Evolutionary conservation across 2,797 vertebrate genomes (phyloP).

Genomic region (Pseudocheirus occidentalis): DNA sequence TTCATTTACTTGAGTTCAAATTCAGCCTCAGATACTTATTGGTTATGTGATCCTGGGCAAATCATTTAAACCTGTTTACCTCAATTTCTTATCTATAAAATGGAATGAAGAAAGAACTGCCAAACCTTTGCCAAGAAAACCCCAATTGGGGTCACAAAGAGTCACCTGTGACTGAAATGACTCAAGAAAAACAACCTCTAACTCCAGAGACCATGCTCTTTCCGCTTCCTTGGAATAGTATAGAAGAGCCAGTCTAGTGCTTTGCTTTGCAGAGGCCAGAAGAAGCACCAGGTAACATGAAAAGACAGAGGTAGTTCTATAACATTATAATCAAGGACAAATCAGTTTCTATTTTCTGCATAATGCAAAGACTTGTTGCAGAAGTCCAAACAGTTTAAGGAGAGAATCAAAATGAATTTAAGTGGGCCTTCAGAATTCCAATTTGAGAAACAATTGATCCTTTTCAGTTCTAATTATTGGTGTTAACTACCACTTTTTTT

Average conservation of each 20-base stretch:
- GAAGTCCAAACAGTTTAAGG: conserved; percentile 49
- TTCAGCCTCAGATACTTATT: neutral
- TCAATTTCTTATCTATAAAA: neutral
- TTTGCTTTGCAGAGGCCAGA: neutral
- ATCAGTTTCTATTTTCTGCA: conserved; percentile 57
- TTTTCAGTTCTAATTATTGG: neutral
- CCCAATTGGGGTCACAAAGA: neutral
- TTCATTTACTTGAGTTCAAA: neutral
- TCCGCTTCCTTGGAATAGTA: neutral
- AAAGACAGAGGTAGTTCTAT: conserved; percentile 4
- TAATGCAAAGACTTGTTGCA: conserved; percentile 61
- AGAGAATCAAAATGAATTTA: conserved; percentile 47
- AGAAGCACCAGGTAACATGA: neutral
- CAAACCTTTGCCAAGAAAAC: neutral
- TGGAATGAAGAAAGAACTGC: neutral
- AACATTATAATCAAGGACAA: conserved; percentile 51
- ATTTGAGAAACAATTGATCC: neutral
- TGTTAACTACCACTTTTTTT: neutral
- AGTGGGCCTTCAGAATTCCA: conserved; percentile 38
- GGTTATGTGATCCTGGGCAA: neutral
- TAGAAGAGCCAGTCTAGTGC: conserved; percentile 7
- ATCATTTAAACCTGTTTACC: neutral
- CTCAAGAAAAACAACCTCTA: neutral
- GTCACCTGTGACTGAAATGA: neutral
- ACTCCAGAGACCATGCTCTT: neutral